phyloP scores from a whole-genome alignment of 2,113 vertebrate species.

The Tamias sibiricus region DNA sequence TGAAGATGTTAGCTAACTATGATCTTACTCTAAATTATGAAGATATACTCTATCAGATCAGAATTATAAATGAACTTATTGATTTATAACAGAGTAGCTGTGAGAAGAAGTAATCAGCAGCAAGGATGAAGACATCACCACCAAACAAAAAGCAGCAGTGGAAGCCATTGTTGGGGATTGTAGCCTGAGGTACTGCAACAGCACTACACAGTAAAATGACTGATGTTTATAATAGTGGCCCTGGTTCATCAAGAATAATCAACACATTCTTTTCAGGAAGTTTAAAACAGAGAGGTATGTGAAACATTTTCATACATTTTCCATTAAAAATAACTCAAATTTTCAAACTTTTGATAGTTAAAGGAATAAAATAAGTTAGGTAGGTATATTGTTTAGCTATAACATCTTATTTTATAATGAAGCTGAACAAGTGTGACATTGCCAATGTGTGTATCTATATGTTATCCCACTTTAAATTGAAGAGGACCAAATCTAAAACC shows the following conservation, averaged over 20 bases:
- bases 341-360: background rate
- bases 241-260: background rate
- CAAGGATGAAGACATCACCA: background rate
- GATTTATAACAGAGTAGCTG: background rate
- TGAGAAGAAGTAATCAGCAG: background rate
- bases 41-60: background rate
- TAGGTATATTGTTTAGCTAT: background rate
- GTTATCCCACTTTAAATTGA: background rate
- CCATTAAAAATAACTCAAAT: background rate
- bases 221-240: background rate
- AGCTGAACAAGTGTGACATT: background rate
- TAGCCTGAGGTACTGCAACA: background rate
- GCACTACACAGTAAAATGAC: background rate
- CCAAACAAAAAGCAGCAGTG: background rate
- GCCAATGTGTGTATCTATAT: background rate
- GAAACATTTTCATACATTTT: conserved; percentile 7
- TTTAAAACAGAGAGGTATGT: background rate
- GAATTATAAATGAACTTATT: background rate
- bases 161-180: background rate
- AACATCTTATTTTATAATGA: background rate
- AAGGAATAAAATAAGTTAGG: background rate
- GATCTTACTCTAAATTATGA: background rate
- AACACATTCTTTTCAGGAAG: background rate
- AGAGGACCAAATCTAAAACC: background rate
- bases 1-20: conserved; percentile 19